Evolutionary conservation across 2,113 vertebrate genomes (phyloP), one percentile per base, ranked within the genome.

Genomic region (Alouatta palliata): DNA sequence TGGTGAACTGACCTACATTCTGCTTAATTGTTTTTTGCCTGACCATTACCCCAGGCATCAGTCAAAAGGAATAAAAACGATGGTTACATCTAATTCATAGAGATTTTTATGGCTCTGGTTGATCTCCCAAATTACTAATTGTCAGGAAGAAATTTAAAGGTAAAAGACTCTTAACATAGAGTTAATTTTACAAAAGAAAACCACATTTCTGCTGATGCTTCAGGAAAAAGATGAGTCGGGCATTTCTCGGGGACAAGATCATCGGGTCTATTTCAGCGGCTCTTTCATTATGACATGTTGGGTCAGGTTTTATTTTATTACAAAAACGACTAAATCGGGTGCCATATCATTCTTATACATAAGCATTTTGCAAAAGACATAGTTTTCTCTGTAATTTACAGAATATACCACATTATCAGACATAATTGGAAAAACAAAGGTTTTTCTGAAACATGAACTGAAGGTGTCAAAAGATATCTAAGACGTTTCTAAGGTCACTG

Each of bases 1-100:
- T 45, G 76, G 96, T 45, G 82, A 95, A 89, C 40, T 0, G 3
- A 98, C 96, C 98, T 96, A 97, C 95, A 96, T 68, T 97, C 37
- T 17, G 87, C 84, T 88, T 95, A 97, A 98, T 98, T 98, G 98
- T 97, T 98, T 98, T 93, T 97, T 88, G 91, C 82, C 97, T 98
- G 97, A 98, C 96, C 90, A 0, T 97, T 91, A 97, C 96, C 89
- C 88, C 87, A 83, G 94, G 90, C 81, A 94, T 97, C 92, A 85
- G 90, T 79, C 97, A 95, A 98, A 90, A 89, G 95, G 94, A 92
- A 97, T 90, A 83, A 95, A 40, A 4, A 71, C 91, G 45, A 94
- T 93, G 80, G 87, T 37, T 47, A 71, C 88, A 92, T 76, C 52
- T 82, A 87, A 17, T 83, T 56, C 66, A 17, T 79, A 47, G 66